phyloP scores from a whole-genome alignment of 2,797 vertebrate species.

The Micropoecilia bifurca region DNA sequence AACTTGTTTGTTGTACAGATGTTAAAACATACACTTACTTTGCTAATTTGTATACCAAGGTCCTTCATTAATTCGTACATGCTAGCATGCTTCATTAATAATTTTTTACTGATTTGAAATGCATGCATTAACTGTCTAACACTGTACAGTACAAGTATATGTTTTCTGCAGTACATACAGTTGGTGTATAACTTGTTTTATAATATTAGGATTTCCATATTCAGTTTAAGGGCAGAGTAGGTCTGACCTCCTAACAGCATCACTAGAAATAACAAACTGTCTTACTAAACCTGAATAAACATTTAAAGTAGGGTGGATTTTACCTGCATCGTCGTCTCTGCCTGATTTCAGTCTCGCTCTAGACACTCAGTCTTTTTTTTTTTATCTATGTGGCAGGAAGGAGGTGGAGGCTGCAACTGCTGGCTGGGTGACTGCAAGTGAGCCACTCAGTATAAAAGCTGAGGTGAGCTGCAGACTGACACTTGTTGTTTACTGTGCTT shows the following conservation, averaged over 20 bases:
- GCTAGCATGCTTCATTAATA: no score
- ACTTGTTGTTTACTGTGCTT: no score
- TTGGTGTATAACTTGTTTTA: not conserved
- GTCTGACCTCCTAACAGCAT: not conserved
- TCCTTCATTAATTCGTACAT: no score
- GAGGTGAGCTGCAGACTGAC: no score
- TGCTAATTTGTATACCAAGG: not conserved
- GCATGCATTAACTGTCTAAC: not conserved
- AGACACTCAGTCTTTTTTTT: not conserved
- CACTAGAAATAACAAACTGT: not conserved
- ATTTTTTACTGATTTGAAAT: not conserved
- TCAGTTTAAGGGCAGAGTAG: not conserved
- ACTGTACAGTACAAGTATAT: not conserved
- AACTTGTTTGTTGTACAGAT: not conserved
- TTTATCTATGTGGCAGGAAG: no score
- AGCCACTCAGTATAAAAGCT: no score
- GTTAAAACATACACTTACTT: not conserved
- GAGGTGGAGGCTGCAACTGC: not conserved
- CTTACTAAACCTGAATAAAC: not conserved
- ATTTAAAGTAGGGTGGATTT: not conserved
- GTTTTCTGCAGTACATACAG: not conserved
- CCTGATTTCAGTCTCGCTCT: not conserved
- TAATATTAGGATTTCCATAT: not conserved
- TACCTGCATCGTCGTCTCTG: not conserved
- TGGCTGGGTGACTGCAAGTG: no score